Evolutionary conservation across 2,888 invertebrate genomes (phyloP).

Genomic region (Phaonia tiefii): DNA sequence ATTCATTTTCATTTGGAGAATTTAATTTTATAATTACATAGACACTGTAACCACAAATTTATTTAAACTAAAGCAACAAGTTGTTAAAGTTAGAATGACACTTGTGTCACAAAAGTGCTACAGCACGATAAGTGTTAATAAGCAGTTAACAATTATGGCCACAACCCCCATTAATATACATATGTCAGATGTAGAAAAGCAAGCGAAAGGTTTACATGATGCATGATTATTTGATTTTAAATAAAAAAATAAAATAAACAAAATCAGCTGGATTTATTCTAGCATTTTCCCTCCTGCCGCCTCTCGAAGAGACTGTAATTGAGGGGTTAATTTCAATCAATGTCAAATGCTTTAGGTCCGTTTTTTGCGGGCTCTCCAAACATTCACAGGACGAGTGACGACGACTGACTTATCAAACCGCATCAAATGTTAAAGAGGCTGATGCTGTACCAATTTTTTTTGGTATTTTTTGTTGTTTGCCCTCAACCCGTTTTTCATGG

Average conservation of each 20-base stretch:
- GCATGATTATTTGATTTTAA: no score
- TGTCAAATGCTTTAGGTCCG: constrained; percentile 20
- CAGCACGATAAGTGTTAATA: constrained; percentile 38
- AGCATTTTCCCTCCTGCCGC: neutral
- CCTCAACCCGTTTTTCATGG: constrained; percentile 22
- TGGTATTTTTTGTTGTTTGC: constrained; percentile 3
- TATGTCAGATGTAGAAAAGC: neutral
- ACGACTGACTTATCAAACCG: constrained; percentile 25
- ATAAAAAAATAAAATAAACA: constrained; percentile 25
- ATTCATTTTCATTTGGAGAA: constrained; percentile 37
- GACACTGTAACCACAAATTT: no score
- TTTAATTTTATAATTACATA: no score
- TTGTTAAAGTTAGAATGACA: neutral
- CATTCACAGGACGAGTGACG: neutral
- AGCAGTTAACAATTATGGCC: constrained; percentile 46
- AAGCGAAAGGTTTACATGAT: no score
- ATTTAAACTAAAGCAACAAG: neutral
- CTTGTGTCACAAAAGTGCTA: neutral
- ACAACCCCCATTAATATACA: constrained; percentile 26
- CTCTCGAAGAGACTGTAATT: neutral
- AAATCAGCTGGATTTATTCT: constrained; percentile 25
- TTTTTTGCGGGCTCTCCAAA: neutral
- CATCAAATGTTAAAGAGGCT: neutral
- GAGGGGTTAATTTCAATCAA: constrained; percentile 62
- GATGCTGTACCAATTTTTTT: no score